Evolutionary conservation across 2,888 invertebrate species (phyloP), one percentile per base, ranked within the genome.

Genomic region (Allygus modestus): DNA sequence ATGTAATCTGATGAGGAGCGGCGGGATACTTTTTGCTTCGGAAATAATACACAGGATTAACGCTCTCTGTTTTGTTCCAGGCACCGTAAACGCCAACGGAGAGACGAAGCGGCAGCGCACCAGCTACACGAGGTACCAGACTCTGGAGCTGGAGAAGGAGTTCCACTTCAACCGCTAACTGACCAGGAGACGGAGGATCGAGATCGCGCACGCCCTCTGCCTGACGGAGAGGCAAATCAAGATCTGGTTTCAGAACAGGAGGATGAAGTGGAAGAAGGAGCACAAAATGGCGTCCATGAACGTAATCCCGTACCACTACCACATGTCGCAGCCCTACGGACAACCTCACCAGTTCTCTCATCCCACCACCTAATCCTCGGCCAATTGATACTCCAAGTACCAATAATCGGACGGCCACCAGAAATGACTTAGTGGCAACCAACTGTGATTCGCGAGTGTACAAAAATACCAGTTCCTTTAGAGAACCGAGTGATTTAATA

Each of bases 191-290:
- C 93, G 98, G 92, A 93, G 99, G 90, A 98, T 99, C 91, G 99
- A 99, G 92, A 98, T 99, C 90, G 98, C 99, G 71, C 98, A 99
- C 92, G 96, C 97, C 88, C 93, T 99, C 90, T 97, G 97, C 90
- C 93, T 99, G 89, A 97, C 97, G 85, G 97, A 97, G 90, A 92
- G 97, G 88, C 97, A 97, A 92, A 97, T 96, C 89, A 96, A 96
- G 92, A 96, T 96, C 90, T 96, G 96, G 96, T 96, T 97, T 90
- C 96, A 96, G 91, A 96, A 96, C 91, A 93, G 96, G 98, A 83
- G 98, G 90, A 98, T 98, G 98, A 98, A 98, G 92, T 98, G 97
- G 97, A 98, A 98, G 94, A 98, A 98, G 92, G 99, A 99, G 92
- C 98, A 98, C 92, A 98, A 98, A 94, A 97, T 97, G 97, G 97